Evolutionary conservation across 2,888 invertebrate genomes (phyloP).

Genomic region (Lutraria lutraria): DNA sequence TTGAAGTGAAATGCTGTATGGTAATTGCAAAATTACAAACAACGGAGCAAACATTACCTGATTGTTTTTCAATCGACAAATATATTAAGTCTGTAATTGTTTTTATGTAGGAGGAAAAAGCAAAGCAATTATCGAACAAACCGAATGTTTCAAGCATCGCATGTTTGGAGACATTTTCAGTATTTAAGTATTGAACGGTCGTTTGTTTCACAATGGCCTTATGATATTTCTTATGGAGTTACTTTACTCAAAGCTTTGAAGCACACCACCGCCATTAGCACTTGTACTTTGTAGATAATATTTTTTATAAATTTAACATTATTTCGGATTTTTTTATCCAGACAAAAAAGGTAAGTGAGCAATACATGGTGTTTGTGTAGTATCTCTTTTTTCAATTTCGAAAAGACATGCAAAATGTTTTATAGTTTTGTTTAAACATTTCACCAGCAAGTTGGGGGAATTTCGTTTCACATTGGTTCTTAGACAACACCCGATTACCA

Average conservation of each 20-base stretch:
- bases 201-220: neutral
- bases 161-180: neutral
- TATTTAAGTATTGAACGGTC: neutral
- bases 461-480: too few species aligned
- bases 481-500: too few species aligned
- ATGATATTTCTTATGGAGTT: neutral
- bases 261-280: neutral
- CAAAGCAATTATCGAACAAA: constrained; percentile 3
- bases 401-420: neutral
- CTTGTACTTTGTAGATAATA: neutral
- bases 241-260: neutral
- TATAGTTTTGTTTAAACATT: neutral
- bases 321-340: constrained; percentile 25
- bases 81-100: neutral
- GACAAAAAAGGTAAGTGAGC: constrained; percentile 35
- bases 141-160: neutral
- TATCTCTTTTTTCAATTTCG: neutral
- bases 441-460: too few species aligned
- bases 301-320: neutral
- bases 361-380: neutral
- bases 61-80: constrained; percentile 2
- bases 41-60: neutral
- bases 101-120: neutral
- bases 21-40: neutral
- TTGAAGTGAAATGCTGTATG: neutral